These are phyloP conservation scores for Gymnocheta viridis DNA, from an alignment of 2,888 invertebrate species.

Conservation along the genomic window DNA sequence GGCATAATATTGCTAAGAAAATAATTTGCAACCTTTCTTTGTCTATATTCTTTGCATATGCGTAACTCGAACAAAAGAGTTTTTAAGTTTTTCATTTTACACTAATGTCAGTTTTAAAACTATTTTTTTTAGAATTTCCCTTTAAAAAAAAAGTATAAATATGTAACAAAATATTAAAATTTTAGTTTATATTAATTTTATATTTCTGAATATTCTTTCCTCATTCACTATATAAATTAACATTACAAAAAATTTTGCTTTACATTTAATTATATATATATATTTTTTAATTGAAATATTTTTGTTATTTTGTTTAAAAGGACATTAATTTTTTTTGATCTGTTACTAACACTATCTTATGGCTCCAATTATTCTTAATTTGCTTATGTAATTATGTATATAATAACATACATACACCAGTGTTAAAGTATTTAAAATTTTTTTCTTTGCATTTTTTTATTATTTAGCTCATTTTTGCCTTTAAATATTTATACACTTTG, in stretches of 20 bases:
- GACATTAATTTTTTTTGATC: constrained; percentile 33
- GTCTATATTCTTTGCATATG: neutral
- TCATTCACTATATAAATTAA: constrained; percentile 46
- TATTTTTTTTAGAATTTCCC: constrained; percentile 57
- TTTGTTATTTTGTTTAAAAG: constrained; percentile 29
- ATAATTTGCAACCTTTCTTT: neutral
- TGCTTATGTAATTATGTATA: constrained; percentile 11
- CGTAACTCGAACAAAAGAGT: neutral
- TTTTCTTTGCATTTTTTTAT: constrained; percentile 8
- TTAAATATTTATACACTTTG: constrained; percentile 42
- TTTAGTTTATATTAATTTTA: neutral
- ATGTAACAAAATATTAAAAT: constrained; percentile 44
- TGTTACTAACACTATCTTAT: constrained; percentile 44
- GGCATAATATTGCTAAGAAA: neutral
- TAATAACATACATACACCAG: constrained; percentile 55
- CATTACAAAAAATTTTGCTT: constrained; percentile 40
- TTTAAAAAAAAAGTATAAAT: constrained; percentile 62
- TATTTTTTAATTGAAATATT: constrained; percentile 28
- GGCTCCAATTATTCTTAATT: constrained; percentile 13
- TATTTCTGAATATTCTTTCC: neutral
- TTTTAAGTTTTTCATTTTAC: neutral
- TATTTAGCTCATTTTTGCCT: constrained; percentile 33
- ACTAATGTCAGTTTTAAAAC: constrained; percentile 17
- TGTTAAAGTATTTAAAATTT: constrained; percentile 24
- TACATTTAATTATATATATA: neutral